A percentile compares a stretch with the other conserved stretches of the same genome.
phyloP scores from a whole-genome alignment of 1,140 invertebrate species.

The Pachypeltis micranthus region DNA sequence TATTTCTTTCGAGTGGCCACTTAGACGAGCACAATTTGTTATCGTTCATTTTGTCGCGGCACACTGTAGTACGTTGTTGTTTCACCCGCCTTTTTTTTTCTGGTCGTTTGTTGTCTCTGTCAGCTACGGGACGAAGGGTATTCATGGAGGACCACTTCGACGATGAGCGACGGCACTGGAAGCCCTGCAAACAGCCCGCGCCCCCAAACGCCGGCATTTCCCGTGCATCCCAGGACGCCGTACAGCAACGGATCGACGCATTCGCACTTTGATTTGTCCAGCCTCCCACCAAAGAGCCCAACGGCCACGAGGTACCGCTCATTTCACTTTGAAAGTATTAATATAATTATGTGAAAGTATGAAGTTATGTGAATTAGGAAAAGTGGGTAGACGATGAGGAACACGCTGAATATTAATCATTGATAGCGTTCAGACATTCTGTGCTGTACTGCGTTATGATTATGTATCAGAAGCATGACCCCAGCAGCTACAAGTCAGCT shows the following conservation, averaged over 20 bases:
- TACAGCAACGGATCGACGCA: constrained; percentile 53
- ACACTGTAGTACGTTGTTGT: not conserved
- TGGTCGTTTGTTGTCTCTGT: not conserved
- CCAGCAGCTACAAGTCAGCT: too few species aligned
- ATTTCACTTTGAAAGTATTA: too few species aligned
- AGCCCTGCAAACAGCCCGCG: constrained; percentile 37
- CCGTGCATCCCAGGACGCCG: constrained; percentile 74
- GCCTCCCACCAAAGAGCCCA: constrained; percentile 56
- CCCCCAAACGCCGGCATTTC: constrained; percentile 80
- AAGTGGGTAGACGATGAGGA: too few species aligned
- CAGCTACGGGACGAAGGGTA: constrained; percentile 51
- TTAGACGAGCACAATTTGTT: not conserved
- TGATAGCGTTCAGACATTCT: too few species aligned
- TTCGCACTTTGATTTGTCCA: constrained; percentile 44
- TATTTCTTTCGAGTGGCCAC: too few species aligned
- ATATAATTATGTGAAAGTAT: too few species aligned
- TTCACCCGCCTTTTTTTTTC: not conserved
- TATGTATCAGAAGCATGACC: too few species aligned
- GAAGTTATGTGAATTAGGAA: too few species aligned
- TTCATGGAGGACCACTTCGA: constrained; percentile 47
- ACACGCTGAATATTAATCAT: too few species aligned
- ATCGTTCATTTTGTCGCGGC: not conserved
- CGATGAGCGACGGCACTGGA: constrained; percentile 42
- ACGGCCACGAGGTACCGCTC: constrained; percentile 48
- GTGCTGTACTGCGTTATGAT: too few species aligned